Conservation (phyloP, 2,888 invertebrate genomes). For the Entomobrya multifasciata region DNA sequence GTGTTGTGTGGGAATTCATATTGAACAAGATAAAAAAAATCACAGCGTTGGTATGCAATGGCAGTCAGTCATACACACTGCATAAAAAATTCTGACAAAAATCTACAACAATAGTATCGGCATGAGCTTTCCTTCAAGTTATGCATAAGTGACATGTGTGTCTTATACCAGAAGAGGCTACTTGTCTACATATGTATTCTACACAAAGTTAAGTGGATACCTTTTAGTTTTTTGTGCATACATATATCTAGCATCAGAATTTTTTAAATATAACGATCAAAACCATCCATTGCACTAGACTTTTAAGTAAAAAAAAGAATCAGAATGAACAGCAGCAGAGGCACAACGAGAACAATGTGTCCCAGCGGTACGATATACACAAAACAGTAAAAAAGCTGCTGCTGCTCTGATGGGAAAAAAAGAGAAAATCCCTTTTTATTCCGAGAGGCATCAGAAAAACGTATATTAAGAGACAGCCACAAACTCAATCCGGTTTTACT, state of each 20-base stretch:
- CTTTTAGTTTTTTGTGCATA: not conserved
- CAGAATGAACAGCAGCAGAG: not conserved
- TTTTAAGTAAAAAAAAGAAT: not conserved
- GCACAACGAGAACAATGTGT: conserved; percentile 32
- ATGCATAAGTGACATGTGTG: not conserved
- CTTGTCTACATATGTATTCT: no score
- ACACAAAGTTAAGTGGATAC: no score
- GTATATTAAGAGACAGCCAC: conserved; percentile 13
- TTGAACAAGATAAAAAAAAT: conserved; percentile 46
- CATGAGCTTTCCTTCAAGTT: not conserved
- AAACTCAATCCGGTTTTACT: conserved; percentile 42
- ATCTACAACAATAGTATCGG: not conserved
- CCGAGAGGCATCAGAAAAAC: not conserved
- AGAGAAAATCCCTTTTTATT: conserved; percentile 21
- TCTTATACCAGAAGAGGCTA: not conserved
- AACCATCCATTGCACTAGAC: not conserved
- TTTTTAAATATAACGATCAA: conserved; percentile 47
- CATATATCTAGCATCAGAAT: not conserved
- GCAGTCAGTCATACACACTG: not conserved
- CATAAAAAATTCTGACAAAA: not conserved
- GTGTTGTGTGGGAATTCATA: not conserved
- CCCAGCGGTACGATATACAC: conserved; percentile 4
- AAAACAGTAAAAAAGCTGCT: conserved; percentile 20
- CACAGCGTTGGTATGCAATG: not conserved
- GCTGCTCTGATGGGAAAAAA: conserved; percentile 16